These are phyloP conservation scores for Melanaphis sacchari DNA, from an alignment of 1,140 invertebrate species.

Conservation along the genomic window DNA sequence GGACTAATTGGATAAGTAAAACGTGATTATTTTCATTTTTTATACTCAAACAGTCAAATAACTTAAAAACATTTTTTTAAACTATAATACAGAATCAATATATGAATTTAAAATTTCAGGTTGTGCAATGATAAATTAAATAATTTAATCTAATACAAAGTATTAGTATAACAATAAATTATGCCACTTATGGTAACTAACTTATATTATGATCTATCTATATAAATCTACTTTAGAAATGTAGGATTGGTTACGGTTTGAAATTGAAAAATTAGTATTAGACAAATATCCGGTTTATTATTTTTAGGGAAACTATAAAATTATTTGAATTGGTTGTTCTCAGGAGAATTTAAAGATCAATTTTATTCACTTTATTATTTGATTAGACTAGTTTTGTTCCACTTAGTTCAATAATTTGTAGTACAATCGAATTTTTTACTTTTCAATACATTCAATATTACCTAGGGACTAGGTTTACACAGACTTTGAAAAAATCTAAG, in stretches of 20 bases:
- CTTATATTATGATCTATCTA: no score
- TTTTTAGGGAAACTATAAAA: no score
- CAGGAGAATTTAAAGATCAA: background rate
- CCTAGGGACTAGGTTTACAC: no score
- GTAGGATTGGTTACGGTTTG: background rate
- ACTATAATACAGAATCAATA: background rate
- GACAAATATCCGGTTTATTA: no score
- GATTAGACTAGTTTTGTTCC: background rate
- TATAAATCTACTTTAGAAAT: background rate
- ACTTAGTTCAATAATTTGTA: background rate
- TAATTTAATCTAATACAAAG: background rate
- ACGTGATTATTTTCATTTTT: background rate
- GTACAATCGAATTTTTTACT: no score
- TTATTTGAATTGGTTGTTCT: background rate
- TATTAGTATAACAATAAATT: background rate
- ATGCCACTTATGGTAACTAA: background rate
- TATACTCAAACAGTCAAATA: background rate
- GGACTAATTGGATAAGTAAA: background rate
- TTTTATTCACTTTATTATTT: background rate
- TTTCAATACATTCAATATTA: no score
- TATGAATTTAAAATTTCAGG: background rate
- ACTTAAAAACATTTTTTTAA: no score
- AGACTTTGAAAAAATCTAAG: background rate
- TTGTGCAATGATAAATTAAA: background rate
- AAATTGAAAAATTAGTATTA: no score